Evolutionary conservation across 2,797 vertebrate genomes (phyloP).

Genomic region (Xyrichtys novacula): DNA sequence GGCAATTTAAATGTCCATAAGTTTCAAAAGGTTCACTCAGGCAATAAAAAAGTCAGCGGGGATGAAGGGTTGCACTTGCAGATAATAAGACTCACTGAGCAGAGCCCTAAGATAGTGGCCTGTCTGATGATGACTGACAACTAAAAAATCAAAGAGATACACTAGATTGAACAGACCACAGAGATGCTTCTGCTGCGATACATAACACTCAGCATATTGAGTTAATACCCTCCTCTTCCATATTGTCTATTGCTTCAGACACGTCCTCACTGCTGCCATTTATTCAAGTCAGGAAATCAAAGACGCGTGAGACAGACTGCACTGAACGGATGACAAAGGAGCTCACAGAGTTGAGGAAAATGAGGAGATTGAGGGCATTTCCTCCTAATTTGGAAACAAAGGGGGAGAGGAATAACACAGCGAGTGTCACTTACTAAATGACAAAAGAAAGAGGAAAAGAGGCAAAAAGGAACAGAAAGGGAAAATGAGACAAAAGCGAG

Average conservation of each 20-base stretch:
- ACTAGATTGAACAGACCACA: constrained; percentile 23
- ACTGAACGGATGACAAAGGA: constrained; percentile 38
- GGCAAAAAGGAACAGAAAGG: background rate
- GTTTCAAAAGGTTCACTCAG: constrained; percentile 12
- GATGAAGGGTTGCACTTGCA: constrained; percentile 20
- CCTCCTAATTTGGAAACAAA: constrained; percentile 48
- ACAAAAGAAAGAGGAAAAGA: constrained; percentile 19
- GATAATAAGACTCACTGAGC: constrained; percentile 28
- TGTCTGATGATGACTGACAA: constrained; percentile 51
- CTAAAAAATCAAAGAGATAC: constrained; percentile 40
- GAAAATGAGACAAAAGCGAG: background rate
- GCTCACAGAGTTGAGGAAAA: constrained; percentile 34
- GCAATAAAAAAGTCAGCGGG: constrained; percentile 12
- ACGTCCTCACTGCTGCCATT: constrained; percentile 40
- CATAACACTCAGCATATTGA: constrained; percentile 37
- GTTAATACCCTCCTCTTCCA: constrained; percentile 23
- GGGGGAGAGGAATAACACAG: constrained; percentile 12
- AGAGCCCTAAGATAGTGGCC: constrained; percentile 22
- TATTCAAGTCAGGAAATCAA: constrained; percentile 44
- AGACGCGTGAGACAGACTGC: constrained; percentile 16
- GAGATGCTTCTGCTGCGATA: constrained; percentile 6
- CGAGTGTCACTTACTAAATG: constrained; percentile 28
- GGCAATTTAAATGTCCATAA: constrained; percentile 11
- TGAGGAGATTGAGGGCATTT: constrained; percentile 33
- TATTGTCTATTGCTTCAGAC: constrained; percentile 26